phyloP scores from a whole-genome alignment of 2,888 invertebrate species.

The Serrognathus titanus region DNA sequence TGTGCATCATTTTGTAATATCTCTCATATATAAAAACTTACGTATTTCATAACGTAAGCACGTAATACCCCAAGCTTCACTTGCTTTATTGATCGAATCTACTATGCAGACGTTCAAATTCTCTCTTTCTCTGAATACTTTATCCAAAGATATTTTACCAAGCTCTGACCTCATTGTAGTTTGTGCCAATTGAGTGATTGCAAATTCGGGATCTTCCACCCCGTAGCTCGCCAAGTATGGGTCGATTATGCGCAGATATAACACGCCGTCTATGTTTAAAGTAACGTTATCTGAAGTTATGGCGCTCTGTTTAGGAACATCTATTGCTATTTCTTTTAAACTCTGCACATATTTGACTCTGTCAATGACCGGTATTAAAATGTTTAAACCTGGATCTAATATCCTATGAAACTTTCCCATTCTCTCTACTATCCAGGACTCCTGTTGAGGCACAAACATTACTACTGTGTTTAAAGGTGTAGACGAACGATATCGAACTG shows the following conservation, averaged over 20 bases:
- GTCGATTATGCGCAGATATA: conserved; percentile 90
- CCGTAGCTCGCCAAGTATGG: conserved; percentile 95
- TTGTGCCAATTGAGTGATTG: conserved; percentile 97
- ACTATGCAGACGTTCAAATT: conserved; percentile 93
- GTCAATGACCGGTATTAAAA: conserved; percentile 88
- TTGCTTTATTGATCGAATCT: conserved; percentile 95
- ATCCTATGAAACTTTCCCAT: conserved; percentile 97
- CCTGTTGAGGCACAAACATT: conserved; percentile 99
- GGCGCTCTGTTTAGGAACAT: conserved; percentile 97
- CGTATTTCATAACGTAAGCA: conserved; percentile 95
- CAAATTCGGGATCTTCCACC: conserved; percentile 99
- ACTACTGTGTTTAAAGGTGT: conserved; percentile 89
- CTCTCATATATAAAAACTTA: conserved; percentile 38
- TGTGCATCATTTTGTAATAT: too few relatives aligned
- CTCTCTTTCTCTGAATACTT: conserved; percentile 95
- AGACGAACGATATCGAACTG: conserved; percentile 50
- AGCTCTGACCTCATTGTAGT: conserved; percentile 99
- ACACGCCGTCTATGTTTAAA: conserved; percentile 92
- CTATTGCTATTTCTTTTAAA: conserved; percentile 98
- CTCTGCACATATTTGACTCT: conserved; percentile 96
- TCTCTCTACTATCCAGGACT: conserved; percentile 96
- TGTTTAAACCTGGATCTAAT: conserved; percentile 90
- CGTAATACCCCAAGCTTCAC: conserved; percentile 96
- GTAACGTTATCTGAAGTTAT: conserved; percentile 98
- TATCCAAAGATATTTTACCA: conserved; percentile 95